phyloP scores from a whole-genome alignment of 2,888 invertebrate genomes.

The Uloborus plumipes region DNA sequence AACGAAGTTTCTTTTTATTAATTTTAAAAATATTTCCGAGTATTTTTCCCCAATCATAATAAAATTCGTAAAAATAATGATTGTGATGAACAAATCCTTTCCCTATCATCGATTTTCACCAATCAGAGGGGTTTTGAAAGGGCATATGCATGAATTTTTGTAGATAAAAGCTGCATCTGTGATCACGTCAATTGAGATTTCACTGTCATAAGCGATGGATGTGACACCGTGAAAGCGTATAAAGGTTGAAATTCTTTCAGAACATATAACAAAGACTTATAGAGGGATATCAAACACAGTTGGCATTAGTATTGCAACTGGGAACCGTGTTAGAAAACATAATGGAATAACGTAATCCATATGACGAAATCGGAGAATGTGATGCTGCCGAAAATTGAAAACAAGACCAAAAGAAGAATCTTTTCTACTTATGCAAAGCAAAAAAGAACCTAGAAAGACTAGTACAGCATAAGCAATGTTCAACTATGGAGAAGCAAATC shows the following conservation, averaged over 20 bases:
- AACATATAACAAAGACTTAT: not conserved
- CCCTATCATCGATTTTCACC: conserved; percentile 7
- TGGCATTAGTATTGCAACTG: too few relatives aligned
- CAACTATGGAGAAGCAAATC: not conserved
- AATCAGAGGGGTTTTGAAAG: conserved; percentile 8
- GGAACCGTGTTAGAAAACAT: not conserved
- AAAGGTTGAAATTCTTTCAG: conserved; percentile 1
- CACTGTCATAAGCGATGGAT: too few relatives aligned
- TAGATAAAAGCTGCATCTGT: not conserved
- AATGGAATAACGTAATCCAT: not conserved
- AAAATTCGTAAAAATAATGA: conserved; percentile 1
- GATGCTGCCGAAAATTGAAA: not conserved
- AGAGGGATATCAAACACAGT: not conserved
- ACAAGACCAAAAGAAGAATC: not conserved
- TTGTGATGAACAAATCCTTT: not conserved
- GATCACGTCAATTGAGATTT: too few relatives aligned
- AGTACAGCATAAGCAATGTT: too few relatives aligned
- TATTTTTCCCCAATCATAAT: conserved; percentile 5
- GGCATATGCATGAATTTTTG: not conserved
- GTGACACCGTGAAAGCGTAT: not conserved
- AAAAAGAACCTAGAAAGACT: not conserved
- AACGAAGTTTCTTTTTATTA: not conserved
- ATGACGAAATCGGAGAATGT: not conserved
- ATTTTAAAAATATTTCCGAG: not conserved
- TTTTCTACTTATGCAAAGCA: too few relatives aligned